These are phyloP conservation scores for Caenorhabditis afra DNA, from an alignment of 2,888 invertebrate genomes.

Conservation along the genomic window DNA sequence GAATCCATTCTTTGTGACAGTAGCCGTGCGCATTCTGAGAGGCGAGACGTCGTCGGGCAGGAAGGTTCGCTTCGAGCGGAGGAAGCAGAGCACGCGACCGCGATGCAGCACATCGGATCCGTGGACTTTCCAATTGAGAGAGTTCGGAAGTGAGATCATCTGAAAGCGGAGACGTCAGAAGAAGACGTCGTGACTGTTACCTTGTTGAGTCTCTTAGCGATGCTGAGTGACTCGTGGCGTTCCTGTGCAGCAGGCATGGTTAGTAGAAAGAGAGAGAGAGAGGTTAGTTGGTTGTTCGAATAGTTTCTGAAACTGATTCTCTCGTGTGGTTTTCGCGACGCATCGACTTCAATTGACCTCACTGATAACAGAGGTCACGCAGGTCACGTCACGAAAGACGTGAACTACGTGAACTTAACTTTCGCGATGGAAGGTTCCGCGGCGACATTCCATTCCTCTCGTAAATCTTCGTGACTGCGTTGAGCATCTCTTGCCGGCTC, in stretches of 20 bases:
- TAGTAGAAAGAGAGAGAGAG: conserved; percentile 36
- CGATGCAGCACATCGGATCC: conserved; percentile 29
- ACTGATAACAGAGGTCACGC: not conserved
- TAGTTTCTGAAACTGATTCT: conserved; percentile 37
- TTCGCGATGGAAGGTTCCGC: too few species aligned
- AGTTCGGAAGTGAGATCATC: conserved; percentile 50
- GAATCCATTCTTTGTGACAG: conserved; percentile 49
- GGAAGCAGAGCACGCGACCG: conserved; percentile 41
- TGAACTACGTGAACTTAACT: too few species aligned
- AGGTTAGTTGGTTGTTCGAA: conserved; percentile 17
- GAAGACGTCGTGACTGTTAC: conserved; percentile 2
- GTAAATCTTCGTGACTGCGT: too few species aligned
- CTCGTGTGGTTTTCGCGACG: not conserved
- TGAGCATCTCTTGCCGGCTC: not conserved
- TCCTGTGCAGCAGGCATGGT: conserved; percentile 24
- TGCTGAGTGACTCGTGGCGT: conserved; percentile 23
- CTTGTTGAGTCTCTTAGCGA: conserved; percentile 51
- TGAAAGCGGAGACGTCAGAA: conserved; percentile 14
- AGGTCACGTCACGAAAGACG: too few species aligned
- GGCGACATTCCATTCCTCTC: too few species aligned
- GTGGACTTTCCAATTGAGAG: conserved; percentile 42
- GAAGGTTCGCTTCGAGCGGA: conserved; percentile 38
- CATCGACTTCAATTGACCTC: conserved; percentile 25
- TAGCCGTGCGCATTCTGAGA: conserved; percentile 46
- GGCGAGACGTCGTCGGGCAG: conserved; percentile 45